Evolutionary conservation across 2,113 vertebrate genomes (phyloP).

Genomic region (Centropristis striata): DNA sequence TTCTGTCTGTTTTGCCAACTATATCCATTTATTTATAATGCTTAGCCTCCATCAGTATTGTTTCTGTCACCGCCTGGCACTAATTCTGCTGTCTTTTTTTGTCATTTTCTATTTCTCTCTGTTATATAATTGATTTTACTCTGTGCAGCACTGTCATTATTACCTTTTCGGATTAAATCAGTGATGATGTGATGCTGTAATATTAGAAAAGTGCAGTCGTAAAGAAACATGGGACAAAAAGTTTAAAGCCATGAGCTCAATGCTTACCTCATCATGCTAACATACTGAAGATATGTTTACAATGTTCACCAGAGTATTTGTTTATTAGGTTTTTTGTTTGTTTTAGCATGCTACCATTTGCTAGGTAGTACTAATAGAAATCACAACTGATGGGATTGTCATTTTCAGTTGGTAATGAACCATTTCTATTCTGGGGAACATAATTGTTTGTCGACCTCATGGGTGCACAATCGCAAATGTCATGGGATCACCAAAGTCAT

Average conservation of each 20-base stretch:
- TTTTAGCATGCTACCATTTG: background rate
- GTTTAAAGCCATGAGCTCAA: background rate
- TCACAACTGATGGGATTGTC: background rate
- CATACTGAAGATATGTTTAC: background rate
- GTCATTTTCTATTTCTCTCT: constrained; percentile 1
- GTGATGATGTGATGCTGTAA: constrained; percentile 1
- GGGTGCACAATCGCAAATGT: too few species aligned
- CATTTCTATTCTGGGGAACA: background rate
- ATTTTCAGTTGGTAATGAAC: background rate
- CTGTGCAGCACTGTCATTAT: constrained; percentile 10
- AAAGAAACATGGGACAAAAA: background rate
- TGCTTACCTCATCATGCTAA: background rate
- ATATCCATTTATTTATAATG: background rate
- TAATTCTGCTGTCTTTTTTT: constrained; percentile 8
- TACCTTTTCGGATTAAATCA: background rate
- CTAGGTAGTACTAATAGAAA: background rate
- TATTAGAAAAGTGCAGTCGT: background rate
- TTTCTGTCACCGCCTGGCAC: background rate
- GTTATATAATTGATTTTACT: background rate
- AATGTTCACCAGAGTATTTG: background rate
- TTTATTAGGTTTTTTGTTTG: too few species aligned
- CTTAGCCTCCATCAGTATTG: background rate
- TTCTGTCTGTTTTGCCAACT: background rate
- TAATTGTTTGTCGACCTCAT: background rate
- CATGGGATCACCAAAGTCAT: background rate